These are phyloP conservation scores for Pempheris klunzingeri DNA, from an alignment of 2,797 vertebrate genomes.

Conservation along the genomic window DNA sequence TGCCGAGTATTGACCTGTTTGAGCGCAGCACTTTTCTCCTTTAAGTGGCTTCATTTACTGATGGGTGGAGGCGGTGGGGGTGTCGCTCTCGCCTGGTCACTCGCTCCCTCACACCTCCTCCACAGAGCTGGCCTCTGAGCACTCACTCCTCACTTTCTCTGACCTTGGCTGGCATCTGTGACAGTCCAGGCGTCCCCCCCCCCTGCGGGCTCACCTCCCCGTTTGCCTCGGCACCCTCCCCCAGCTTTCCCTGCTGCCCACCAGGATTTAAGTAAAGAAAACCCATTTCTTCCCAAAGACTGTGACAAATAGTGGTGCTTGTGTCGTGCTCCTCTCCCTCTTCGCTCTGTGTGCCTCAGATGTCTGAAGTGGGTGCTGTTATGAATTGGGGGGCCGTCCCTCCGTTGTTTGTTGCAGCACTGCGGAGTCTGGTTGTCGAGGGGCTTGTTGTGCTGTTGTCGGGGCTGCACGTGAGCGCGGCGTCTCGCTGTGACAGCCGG, in stretches of 20 bases:
- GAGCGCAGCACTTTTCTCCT: conserved; percentile 58
- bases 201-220: conserved; percentile 30
- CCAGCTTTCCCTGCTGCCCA: conserved; percentile 49
- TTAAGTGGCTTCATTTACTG: conserved; percentile 81
- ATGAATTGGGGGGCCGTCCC: conserved; percentile 51
- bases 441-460: conserved; percentile 74
- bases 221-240: conserved; percentile 48
- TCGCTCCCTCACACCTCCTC: conserved; percentile 74
- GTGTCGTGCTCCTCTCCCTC: conserved; percentile 53
- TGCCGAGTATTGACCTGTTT: conserved; percentile 68
- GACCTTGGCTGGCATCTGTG: conserved; percentile 77
- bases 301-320: conserved; percentile 70
- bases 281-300: conserved; percentile 63
- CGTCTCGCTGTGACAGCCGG: conserved; percentile 78
- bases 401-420: conserved; percentile 73
- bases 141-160: conserved; percentile 80
- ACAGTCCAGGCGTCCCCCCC: conserved; percentile 69
- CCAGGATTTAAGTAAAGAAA: conserved; percentile 64
- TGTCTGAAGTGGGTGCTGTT: conserved; percentile 65
- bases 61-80: conserved; percentile 63
- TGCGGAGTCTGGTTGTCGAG: conserved; percentile 65
- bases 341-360: conserved; percentile 57
- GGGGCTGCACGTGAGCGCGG: conserved; percentile 65
- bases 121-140: conserved; percentile 74
- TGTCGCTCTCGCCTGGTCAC: conserved; percentile 77